These are phyloP conservation scores for Nysson spinosus DNA, from an alignment of 2,888 invertebrate species.

Conservation along the genomic window DNA sequence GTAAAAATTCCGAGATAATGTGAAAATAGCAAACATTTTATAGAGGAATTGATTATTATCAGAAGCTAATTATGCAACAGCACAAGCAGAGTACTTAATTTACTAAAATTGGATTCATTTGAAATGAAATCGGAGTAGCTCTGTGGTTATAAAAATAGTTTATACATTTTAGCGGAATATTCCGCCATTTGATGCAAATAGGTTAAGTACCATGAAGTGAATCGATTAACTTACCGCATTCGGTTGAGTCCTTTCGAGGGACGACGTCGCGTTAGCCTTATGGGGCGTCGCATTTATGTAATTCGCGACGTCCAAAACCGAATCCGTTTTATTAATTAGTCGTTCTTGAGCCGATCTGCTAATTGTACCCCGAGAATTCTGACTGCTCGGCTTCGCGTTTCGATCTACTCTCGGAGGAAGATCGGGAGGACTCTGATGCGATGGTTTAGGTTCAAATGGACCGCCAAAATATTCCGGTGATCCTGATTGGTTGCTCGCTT, in stretches of 20 bases:
- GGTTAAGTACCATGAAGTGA: no score
- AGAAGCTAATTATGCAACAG: no score
- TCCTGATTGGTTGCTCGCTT: conserved; percentile 74
- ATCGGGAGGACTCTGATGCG: conserved; percentile 83
- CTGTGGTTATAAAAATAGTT: no score
- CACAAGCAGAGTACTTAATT: no score
- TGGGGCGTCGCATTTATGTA: conserved; percentile 79
- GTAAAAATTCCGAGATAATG: no score
- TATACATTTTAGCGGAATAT: no score
- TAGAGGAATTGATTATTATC: no score
- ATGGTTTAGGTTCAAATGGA: conserved; percentile 69
- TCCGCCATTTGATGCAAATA: no score
- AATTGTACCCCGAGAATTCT: conserved; percentile 77
- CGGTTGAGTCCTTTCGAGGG: conserved; percentile 76
- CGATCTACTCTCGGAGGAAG: conserved; percentile 91
- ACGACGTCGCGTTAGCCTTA: conserved; percentile 73
- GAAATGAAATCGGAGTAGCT: no score
- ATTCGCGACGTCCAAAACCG: conserved; percentile 79
- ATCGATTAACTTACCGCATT: conserved; percentile 70
- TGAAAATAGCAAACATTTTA: no score
- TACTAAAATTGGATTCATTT: no score
- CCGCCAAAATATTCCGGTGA: conserved; percentile 71
- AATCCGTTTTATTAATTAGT: conserved; percentile 79
- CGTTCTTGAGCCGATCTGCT: conserved; percentile 77
- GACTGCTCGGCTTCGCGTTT: conserved; percentile 84